These are phyloP conservation scores for Oligia strigilis DNA, from an alignment of 2,888 invertebrate genomes.

Conservation along the genomic window DNA sequence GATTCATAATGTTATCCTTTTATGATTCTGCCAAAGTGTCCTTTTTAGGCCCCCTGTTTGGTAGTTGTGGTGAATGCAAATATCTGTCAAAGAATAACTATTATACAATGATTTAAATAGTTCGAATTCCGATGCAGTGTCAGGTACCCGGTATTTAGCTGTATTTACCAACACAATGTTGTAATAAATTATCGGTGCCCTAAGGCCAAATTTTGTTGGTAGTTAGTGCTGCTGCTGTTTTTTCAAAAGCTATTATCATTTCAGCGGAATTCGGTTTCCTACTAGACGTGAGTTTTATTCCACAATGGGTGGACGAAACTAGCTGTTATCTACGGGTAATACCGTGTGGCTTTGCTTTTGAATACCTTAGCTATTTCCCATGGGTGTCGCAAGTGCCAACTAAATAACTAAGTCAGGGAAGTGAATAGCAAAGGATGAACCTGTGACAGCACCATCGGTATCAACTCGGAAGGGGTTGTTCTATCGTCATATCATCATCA, in stretches of 20 bases:
- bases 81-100: neutral
- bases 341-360: neutral
- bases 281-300: neutral
- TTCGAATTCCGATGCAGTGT: neutral
- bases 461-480: neutral
- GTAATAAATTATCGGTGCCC: too few relatives aligned
- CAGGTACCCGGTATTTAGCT: neutral
- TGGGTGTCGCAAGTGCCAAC: conserved; percentile 17
- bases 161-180: conserved; percentile 4
- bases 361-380: conserved; percentile 14
- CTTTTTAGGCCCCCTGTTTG: neutral
- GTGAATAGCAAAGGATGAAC: neutral
- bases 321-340: neutral
- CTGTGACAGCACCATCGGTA: neutral
- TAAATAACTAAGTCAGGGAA: conserved; percentile 6
- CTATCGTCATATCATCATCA: too few relatives aligned
- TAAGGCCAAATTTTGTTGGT: too few relatives aligned
- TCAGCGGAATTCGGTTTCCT: neutral
- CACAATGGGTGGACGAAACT: neutral
- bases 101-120: neutral
- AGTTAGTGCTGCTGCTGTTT: neutral
- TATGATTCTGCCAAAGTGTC: too few relatives aligned
- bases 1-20: too few relatives aligned
- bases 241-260: neutral
- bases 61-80: conserved; percentile 11